phyloP scores from a whole-genome alignment of 2,888 invertebrate genomes.

The Rotaria macrura region DNA sequence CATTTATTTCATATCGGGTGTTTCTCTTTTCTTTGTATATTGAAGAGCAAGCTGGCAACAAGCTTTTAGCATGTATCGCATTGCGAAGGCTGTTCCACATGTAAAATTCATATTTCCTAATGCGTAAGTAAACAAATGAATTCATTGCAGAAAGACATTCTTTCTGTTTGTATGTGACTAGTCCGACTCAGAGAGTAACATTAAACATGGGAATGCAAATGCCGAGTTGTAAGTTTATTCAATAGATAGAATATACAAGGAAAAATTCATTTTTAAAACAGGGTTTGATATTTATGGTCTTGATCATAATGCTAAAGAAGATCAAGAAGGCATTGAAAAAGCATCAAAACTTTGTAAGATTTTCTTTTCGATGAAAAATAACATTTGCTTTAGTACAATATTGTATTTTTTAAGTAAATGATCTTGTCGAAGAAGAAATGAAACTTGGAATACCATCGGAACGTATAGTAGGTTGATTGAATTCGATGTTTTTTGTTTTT shows the following conservation, averaged over 20 bases:
- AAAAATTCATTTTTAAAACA: not conserved
- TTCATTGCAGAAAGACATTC: not conserved
- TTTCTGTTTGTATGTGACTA: not conserved
- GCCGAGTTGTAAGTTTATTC: not conserved
- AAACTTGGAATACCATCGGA: constrained; percentile 69
- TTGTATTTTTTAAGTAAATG: constrained; percentile 55
- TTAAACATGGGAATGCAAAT: constrained; percentile 33
- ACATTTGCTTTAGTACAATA: not conserved
- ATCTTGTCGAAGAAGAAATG: constrained; percentile 68
- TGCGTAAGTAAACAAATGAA: not conserved
- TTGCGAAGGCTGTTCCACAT: constrained; percentile 14
- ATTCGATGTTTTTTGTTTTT: not conserved
- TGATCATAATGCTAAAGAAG: constrained; percentile 30
- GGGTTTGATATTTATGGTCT: constrained; percentile 33
- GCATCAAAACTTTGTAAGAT: constrained; percentile 25
- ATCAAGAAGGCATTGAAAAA: constrained; percentile 32
- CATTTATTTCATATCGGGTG: too few relatives aligned
- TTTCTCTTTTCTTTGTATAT: not conserved
- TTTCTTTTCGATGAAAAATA: not conserved
- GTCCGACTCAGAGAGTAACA: constrained; percentile 30
- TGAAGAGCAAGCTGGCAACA: not conserved
- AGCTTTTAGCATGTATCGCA: constrained; percentile 26
- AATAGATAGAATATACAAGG: too few relatives aligned
- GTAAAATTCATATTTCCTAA: constrained; percentile 33
- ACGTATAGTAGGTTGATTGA: constrained; percentile 58